Evolutionary conservation across 2,113 vertebrate species (phyloP).

Genomic region (Erinaceus europaeus): DNA sequence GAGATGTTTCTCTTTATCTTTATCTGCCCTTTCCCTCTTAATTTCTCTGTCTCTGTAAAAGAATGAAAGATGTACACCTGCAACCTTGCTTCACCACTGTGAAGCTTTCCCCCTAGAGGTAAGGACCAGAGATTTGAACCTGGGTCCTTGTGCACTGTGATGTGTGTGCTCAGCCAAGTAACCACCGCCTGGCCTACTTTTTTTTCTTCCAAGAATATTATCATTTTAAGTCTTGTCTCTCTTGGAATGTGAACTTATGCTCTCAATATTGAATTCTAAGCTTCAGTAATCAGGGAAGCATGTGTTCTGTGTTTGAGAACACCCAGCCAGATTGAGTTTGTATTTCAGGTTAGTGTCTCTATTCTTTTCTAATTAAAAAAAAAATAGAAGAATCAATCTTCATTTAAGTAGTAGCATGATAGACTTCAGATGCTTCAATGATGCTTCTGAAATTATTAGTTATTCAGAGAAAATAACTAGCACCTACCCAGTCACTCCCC

Average conservation of each 20-base stretch:
- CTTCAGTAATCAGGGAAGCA: neutral
- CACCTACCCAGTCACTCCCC: neutral
- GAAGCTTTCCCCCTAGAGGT: no score
- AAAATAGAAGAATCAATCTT: neutral
- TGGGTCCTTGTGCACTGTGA: no score
- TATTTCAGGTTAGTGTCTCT: neutral
- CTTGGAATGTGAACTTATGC: neutral
- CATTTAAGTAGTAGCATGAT: conserved; percentile 9
- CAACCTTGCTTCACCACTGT: no score
- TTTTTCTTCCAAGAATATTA: neutral
- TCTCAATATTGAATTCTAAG: neutral
- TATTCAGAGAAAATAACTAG: conserved; percentile 41
- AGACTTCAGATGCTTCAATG: neutral
- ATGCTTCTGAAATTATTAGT: conserved; percentile 7
- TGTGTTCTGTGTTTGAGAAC: neutral
- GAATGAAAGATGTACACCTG: no score
- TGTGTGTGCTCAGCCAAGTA: no score
- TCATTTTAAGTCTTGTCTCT: neutral
- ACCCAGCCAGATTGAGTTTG: neutral
- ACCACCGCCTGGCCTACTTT: no score
- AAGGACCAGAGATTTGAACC: no score
- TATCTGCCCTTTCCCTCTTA: no score
- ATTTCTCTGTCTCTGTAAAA: no score
- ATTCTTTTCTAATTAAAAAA: conserved; percentile 27
- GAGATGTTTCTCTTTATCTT: no score